A percentile compares a stretch with the other conserved stretches of the same genome.
Conservation (phyloP, 2,888 invertebrate genomes). For the Eupithecia vulgata region DNA sequence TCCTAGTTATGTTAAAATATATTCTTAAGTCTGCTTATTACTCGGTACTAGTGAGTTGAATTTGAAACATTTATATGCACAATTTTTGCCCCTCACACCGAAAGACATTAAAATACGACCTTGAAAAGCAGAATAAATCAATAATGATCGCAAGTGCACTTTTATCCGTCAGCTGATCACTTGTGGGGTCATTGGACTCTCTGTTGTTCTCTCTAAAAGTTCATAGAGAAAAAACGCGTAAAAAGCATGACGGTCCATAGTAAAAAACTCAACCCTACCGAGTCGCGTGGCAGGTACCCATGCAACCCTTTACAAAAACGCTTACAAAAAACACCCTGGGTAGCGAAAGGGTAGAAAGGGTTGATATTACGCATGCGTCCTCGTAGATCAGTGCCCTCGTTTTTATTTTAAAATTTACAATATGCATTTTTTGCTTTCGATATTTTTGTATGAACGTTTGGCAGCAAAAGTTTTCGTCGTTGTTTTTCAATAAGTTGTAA, state of each 20-base stretch:
- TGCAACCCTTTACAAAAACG: constrained; percentile 82
- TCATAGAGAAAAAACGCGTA: constrained; percentile 70
- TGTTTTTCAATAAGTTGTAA: neutral
- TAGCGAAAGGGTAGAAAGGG: constrained; percentile 83
- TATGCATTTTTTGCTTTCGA: constrained; percentile 52
- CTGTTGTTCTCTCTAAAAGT: constrained; percentile 66
- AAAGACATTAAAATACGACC: constrained; percentile 58
- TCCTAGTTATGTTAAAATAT: neutral
- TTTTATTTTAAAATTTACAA: constrained; percentile 72
- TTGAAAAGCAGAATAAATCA: constrained; percentile 75
- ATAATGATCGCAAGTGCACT: constrained; percentile 78
- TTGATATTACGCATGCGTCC: constrained; percentile 81
- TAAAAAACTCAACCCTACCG: constrained; percentile 80
- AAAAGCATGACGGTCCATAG: constrained; percentile 68
- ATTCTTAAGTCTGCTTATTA: neutral
- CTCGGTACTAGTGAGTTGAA: neutral
- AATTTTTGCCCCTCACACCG: neutral
- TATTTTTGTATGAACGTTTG: constrained; percentile 24
- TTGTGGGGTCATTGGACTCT: constrained; percentile 79
- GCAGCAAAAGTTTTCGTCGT: constrained; percentile 5
- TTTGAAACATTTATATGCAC: neutral
- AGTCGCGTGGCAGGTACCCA: constrained; percentile 81
- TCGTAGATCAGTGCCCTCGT: constrained; percentile 77
- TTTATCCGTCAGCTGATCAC: constrained; percentile 80
- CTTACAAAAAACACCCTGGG: constrained; percentile 80